These are phyloP conservation scores for Edolisoma coerulescens DNA, from an alignment of 2,113 vertebrate species.

Conservation along the genomic window DNA sequence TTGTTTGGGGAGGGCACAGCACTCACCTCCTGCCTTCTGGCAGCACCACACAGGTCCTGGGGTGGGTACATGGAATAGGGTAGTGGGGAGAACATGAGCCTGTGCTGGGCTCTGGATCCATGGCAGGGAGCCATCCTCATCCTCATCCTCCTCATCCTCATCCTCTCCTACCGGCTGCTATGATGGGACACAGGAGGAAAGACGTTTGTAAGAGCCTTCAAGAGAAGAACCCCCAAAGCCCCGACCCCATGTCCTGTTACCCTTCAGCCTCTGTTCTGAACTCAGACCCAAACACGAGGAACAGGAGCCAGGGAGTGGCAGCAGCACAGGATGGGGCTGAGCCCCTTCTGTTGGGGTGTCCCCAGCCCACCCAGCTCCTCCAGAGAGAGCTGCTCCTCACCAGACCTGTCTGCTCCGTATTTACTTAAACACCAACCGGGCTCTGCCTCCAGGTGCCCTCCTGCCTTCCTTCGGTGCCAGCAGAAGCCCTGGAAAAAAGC, in stretches of 20 bases:
- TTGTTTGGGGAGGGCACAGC: neutral
- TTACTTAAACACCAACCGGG: neutral
- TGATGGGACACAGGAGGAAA: neutral
- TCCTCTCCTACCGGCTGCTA: neutral
- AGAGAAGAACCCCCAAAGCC: neutral
- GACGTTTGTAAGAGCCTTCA: neutral
- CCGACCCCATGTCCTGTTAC: accelerated
- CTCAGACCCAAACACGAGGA: neutral
- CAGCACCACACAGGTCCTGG: neutral
- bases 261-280: neutral
- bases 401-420: accelerated
- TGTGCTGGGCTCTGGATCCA: neutral
- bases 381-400: neutral
- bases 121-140: neutral
- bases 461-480: neutral
- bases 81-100: accelerated
- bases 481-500: neutral
- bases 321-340: neutral
- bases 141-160: neutral
- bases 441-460: neutral
- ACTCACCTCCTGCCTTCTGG: neutral
- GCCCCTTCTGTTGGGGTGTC: accelerated
- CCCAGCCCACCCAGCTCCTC: neutral
- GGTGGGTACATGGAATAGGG: accelerated
- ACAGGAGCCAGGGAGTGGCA: neutral